Percentiles rank a stretch among this genome's conserved stretches.
Evolutionary conservation across 2,797 vertebrate genomes (phyloP).

Genomic region (Xyrichtys novacula): DNA sequence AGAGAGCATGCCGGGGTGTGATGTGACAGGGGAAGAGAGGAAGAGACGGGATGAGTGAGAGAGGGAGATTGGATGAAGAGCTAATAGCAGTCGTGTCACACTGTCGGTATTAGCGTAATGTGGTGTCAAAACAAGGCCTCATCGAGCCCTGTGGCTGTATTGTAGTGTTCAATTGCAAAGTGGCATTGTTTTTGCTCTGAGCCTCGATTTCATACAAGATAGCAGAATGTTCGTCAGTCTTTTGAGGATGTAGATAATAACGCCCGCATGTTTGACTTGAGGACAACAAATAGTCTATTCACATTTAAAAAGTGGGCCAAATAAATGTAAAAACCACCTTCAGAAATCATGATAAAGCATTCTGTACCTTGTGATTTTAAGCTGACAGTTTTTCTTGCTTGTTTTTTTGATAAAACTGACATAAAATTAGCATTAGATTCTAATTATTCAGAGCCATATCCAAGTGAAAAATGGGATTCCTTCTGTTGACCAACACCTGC

Average conservation of each 20-base stretch:
- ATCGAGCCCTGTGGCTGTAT: conserved; percentile 22
- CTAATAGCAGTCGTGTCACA: conserved; percentile 53
- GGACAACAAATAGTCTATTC: no score
- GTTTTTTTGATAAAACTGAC: conserved; percentile 9
- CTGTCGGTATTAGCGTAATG: conserved; percentile 44
- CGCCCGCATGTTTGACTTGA: no score
- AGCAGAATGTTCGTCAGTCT: not conserved
- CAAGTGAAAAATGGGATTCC: conserved; percentile 9
- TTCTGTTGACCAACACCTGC: conserved; percentile 25
- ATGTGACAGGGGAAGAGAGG: conserved; percentile 29
- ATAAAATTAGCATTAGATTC: not conserved
- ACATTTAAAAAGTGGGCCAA: no score
- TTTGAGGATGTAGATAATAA: not conserved
- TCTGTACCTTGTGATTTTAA: not conserved
- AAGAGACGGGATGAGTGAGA: not conserved
- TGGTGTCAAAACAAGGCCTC: conserved; percentile 56
- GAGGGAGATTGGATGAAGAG: conserved; percentile 28
- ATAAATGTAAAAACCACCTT: no score
- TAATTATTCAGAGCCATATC: conserved; percentile 15
- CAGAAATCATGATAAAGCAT: no score
- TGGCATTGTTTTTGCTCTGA: not conserved
- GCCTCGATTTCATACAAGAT: conserved; percentile 4
- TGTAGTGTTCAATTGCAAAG: conserved; percentile 15
- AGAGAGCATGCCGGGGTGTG: conserved; percentile 56
- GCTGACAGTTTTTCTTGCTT: not conserved